A percentile compares a stretch with the other conserved stretches of the same genome.
Conservation (phyloP, 2,113 vertebrate genomes). For the Crotalus viridis region DNA sequence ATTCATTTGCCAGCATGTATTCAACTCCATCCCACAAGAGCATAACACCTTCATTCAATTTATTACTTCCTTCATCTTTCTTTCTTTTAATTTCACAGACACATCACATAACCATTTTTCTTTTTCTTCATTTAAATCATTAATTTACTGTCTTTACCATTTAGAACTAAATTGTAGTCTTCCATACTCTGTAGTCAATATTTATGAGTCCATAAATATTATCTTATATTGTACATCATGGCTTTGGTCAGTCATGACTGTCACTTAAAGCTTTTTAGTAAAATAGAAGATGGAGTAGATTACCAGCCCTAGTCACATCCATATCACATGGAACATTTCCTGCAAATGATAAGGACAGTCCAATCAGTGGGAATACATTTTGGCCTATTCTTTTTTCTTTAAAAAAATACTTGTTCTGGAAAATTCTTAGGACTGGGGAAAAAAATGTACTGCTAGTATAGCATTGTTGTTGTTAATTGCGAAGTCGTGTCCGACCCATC, state of each 20-base stretch:
- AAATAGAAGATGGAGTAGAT: not conserved
- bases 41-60: not conserved
- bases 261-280: not conserved
- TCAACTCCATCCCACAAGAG: not conserved
- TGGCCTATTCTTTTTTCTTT: not conserved
- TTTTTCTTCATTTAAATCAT: not conserved
- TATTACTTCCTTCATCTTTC: not conserved
- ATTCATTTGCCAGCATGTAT: not conserved
- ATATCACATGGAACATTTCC: not conserved
- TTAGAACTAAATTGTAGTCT: not conserved
- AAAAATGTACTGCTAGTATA: constrained; percentile 50
- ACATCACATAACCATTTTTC: not conserved
- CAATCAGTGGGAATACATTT: not conserved
- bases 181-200: not conserved
- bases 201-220: not conserved
- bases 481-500: too few species aligned
- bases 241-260: not conserved
- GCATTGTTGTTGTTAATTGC: not conserved
- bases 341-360: not conserved
- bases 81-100: not conserved
- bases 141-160: not conserved
- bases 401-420: constrained; percentile 17
- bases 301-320: not conserved
- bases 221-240: not conserved
- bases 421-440: constrained; percentile 10